Conservation (phyloP, 2,113 vertebrate species). For the Varanus komodoensis region DNA sequence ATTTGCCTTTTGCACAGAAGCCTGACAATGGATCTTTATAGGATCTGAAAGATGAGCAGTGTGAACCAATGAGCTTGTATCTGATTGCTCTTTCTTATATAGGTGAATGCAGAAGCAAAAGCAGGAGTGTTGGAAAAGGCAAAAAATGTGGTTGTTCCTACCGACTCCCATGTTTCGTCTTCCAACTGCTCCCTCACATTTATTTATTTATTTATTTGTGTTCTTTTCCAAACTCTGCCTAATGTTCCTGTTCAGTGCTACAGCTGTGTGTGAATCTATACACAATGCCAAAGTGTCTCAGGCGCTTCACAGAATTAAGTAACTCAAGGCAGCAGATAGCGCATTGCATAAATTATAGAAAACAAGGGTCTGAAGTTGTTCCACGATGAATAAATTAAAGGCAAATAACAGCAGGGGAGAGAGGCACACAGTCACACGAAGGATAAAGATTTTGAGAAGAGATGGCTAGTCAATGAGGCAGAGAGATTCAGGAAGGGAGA, state of each 20-base stretch:
- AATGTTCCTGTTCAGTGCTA: slow-evolving; percentile 7
- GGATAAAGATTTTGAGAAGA: slow-evolving; percentile 23
- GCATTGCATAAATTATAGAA: slow-evolving; percentile 29
- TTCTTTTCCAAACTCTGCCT: slow-evolving; percentile 14
- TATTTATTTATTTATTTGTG: not conserved
- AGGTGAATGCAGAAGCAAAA: not conserved
- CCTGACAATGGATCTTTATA: not conserved
- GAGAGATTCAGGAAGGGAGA: slow-evolving; percentile 4
- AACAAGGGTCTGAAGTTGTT: slow-evolving; percentile 35
- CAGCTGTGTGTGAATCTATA: slow-evolving; percentile 20
- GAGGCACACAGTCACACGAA: not conserved
- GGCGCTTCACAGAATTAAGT: slow-evolving; percentile 24
- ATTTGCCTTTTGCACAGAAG: no score
- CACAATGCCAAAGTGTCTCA: slow-evolving; percentile 20
- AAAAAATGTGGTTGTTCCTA: not conserved
- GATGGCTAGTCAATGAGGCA: slow-evolving; percentile 36
- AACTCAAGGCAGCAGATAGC: slow-evolving; percentile 9
- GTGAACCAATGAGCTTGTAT: not conserved
- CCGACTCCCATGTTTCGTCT: not conserved
- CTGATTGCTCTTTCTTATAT: not conserved
- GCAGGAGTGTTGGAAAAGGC: no score
- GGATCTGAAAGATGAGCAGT: not conserved
- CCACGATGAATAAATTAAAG: slow-evolving; percentile 40
- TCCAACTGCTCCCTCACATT: not conserved
- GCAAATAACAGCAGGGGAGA: slow-evolving; percentile 28